Base-by-base conservation (phyloP, 2,113 vertebrate species). In the Gavialis gangeticus region DNA sequence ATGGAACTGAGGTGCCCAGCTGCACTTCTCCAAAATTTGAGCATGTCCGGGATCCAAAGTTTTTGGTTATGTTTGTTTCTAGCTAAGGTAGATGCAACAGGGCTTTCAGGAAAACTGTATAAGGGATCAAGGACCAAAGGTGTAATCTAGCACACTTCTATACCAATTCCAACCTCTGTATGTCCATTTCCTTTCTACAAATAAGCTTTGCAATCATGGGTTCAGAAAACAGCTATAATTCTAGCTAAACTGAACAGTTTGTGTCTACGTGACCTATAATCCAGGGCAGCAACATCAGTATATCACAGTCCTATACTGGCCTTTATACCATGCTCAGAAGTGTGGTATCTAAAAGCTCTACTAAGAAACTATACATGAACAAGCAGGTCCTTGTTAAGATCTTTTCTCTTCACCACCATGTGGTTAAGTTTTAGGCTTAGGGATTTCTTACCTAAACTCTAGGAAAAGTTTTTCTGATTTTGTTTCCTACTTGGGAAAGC, bases 241-340 rank as follows among this genome's bases (percentile, higher is more conserved):
- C 22, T 3, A 59, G 6, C 56, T 66, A 56, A 83, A 30, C 81
- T 28, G 13, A 84, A 46, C 46, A 85, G 30, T 76, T 24, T 1
- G 0, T 37, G 59, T 84, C 71, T 16, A 54, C 17, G 11, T 3
- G 4, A 24, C 1, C 10, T 12, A 21, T 0, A 83, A 62, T 17
- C 82, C 88, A 62, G 1, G 22, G 71, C 22, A 82, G 84, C 7
- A 67, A 58, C 25, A 28, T 0, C 1, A 84, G 55, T 62, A 27
- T 58, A 82, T 79, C 80, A 4, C 63, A 84, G n/a, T 56, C 78
- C 89, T 66, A 8, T 62, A 54, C 0, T 0, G 1, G 34, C 30
- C 46, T 82, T 85, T 78, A 84, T 73, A 24, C 78, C 2, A 1
- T 75, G 59, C 59, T 90, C 63, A 79, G 12, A 28, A 46, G 57